These are phyloP conservation scores for Chirona hameri DNA, from an alignment of 2,888 invertebrate species.

Conservation along the genomic window DNA sequence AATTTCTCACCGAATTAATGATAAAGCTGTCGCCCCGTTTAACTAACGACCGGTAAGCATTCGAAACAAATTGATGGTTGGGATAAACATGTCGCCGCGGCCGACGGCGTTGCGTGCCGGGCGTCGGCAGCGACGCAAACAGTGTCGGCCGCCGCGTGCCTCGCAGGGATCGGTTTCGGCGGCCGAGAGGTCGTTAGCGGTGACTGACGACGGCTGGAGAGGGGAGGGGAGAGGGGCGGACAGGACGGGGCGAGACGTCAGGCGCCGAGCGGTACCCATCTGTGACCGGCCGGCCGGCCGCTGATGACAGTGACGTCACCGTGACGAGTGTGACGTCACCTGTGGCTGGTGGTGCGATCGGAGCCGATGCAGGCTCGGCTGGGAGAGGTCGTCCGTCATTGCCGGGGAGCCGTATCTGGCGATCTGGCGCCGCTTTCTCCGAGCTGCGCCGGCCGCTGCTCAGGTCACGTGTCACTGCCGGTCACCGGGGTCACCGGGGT, in stretches of 20 bases:
- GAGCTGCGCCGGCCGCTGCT: neutral
- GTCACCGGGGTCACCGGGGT: neutral
- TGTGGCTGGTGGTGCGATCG: neutral
- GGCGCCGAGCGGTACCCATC: neutral
- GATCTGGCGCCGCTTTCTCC: neutral
- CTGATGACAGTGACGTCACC: neutral
- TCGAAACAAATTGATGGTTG: conserved; percentile 12
- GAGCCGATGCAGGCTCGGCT: neutral
- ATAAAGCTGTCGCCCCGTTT: conserved; percentile 10
- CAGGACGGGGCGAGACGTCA: neutral
- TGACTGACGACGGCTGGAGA: neutral
- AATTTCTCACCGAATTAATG: neutral
- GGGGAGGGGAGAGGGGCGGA: neutral
- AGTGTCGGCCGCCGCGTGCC: neutral
- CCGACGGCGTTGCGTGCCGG: neutral
- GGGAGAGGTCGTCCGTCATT: neutral
- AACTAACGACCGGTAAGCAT: neutral
- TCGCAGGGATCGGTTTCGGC: neutral
- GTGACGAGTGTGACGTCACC: neutral
- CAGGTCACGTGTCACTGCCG: neutral
- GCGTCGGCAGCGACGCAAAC: conserved; percentile 2
- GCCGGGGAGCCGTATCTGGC: neutral
- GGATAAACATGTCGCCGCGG: conserved; percentile 3
- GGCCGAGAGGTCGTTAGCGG: neutral
- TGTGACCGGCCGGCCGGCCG: neutral